These are phyloP conservation scores for Hippocampus barbouri DNA, from an alignment of 2,113 vertebrate species.

Conservation along the genomic window DNA sequence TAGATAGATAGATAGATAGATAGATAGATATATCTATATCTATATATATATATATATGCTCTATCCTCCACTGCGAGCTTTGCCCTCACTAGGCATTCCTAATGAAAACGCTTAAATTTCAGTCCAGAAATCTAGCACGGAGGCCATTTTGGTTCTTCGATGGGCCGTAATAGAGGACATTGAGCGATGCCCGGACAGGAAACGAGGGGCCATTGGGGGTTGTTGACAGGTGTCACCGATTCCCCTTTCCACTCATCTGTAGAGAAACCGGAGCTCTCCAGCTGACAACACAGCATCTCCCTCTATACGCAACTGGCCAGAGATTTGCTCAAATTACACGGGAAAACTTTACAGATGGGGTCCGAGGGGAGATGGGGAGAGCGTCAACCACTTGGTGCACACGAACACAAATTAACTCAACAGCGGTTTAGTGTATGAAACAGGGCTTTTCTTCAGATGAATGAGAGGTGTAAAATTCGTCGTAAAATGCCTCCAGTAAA, in stretches of 20 bases:
- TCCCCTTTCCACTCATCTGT: constrained; percentile 58
- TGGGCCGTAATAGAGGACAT: constrained; percentile 58
- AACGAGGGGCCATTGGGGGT: constrained; percentile 53
- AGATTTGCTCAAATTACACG: constrained; percentile 53
- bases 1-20: too few species aligned
- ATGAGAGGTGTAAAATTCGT: neutral
- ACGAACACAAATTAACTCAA: constrained; percentile 2
- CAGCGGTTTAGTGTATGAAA: neutral
- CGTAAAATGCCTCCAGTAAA: neutral
- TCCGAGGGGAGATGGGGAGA: constrained; percentile 10
- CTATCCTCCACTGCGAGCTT: constrained; percentile 44
- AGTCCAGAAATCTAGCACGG: constrained; percentile 48
- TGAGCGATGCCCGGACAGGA: constrained; percentile 61
- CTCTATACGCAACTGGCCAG: constrained; percentile 39
- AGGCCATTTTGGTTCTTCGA: constrained; percentile 63
- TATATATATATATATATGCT: constrained; percentile 49
- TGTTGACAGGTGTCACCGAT: constrained; percentile 58
- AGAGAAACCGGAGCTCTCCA: constrained; percentile 54
- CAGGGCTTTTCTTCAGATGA: neutral
- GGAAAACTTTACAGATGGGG: constrained; percentile 48
- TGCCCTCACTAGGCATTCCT: constrained; percentile 48
- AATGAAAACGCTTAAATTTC: constrained; percentile 60
- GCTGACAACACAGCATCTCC: constrained; percentile 65
- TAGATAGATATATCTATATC: too few species aligned
- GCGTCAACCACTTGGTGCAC: constrained; percentile 24